A percentile compares a stretch with the other conserved stretches of the same genome.
These are phyloP conservation scores for Pomatostomus ruficeps DNA, from an alignment of 2,113 vertebrate genomes.

Conservation along the genomic window DNA sequence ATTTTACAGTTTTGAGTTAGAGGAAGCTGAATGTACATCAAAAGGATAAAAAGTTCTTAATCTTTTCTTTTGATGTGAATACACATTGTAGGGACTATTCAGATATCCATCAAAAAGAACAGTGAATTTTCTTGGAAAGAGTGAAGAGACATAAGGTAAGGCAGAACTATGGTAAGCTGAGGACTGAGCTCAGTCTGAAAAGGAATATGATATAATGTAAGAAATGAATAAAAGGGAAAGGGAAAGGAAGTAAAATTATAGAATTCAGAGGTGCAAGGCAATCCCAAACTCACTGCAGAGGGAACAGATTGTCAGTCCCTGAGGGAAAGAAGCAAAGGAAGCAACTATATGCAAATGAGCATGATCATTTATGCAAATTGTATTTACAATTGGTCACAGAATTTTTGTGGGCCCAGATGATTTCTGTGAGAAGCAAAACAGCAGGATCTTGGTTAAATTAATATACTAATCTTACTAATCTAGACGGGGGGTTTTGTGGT, in stretches of 20 bases:
- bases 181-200: neutral
- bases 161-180: neutral
- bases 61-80: neutral
- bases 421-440: neutral
- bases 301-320: slow-evolving; percentile 40
- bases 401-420: neutral
- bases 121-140: neutral
- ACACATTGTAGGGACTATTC: neutral
- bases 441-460: neutral
- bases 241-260: neutral
- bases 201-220: neutral
- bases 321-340: slow-evolving; percentile 6
- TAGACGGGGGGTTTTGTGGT: neutral
- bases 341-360: slow-evolving; percentile 12
- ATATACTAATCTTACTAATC: neutral
- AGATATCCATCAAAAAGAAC: neutral
- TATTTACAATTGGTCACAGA: slow-evolving; percentile 6
- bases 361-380: slow-evolving; percentile 2
- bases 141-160: neutral
- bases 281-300: neutral
- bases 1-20: neutral
- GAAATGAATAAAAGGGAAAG: neutral
- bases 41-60: neutral
- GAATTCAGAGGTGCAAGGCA: neutral
- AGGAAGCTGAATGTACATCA: neutral